These are phyloP conservation scores for Thunnus maccoyii DNA, from an alignment of 2,113 vertebrate species.

Conservation along the genomic window DNA sequence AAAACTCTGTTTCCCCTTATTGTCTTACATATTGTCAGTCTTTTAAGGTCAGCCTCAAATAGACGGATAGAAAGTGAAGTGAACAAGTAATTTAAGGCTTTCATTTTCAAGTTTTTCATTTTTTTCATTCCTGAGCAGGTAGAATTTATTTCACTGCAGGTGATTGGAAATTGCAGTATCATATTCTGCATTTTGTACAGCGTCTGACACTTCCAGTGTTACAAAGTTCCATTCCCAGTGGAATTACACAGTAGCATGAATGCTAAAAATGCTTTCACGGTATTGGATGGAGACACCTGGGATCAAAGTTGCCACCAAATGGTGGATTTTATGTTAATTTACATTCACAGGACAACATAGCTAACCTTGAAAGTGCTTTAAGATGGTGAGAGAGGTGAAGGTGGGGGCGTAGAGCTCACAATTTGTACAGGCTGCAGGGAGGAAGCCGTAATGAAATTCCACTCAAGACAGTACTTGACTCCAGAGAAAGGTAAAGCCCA, in stretches of 20 bases:
- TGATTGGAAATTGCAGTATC: constrained; percentile 9
- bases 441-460: too few relatives aligned
- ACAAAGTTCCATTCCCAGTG: neutral
- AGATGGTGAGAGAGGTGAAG: neutral
- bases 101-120: neutral
- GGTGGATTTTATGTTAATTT: neutral
- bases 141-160: neutral
- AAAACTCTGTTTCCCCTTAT: neutral
- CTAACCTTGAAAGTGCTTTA: constrained; percentile 17
- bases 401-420: neutral
- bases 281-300: neutral
- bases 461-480: neutral
- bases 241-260: neutral
- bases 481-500: neutral
- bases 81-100: constrained; percentile 22
- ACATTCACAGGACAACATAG: neutral
- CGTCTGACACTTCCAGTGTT: neutral
- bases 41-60: constrained; percentile 33
- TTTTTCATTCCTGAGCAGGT: neutral
- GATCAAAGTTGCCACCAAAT: constrained; percentile 27
- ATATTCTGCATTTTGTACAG: neutral
- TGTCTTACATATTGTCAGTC: neutral
- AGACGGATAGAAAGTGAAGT: neutral
- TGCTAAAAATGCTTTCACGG: neutral
- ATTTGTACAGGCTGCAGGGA: neutral